Base-by-base conservation (phyloP, 2,888 invertebrate species). In the Drosophila maculinotata region DNA sequence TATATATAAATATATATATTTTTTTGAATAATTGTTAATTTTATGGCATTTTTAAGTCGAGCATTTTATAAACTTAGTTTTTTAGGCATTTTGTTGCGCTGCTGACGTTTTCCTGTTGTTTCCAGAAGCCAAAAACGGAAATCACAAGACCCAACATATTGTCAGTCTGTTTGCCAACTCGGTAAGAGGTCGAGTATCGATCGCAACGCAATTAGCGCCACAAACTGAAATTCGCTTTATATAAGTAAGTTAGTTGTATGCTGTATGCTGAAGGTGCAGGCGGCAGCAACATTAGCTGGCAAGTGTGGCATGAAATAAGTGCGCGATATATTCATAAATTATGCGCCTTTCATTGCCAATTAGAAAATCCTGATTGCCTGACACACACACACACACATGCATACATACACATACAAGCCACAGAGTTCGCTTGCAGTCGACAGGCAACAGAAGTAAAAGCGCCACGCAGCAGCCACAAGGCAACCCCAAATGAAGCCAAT, bases 401-500 rank as follows among this genome's bases (percentile, higher is more conserved):
- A 63, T 28, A 49, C 17, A 38, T 8, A 17, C 5, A 39, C 15
- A 30, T n/a, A 42, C 8, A 26, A 28, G 26, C 14, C 25, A n/a
- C 20, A 28, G 15, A 35, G 52, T 38, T 36, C 45, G 38, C 41
- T 31, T 72, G 70, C 70, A 75, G 67, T 59, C n/a, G n/a, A n/a
- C n/a, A n/a, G n/a, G n/a, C n/a, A n/a, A n/a, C n/a, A n/a, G n/a
- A n/a, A n/a, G n/a, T n/a, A n/a, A n/a, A n/a, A n/a, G n/a, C 15
- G 67, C 35, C 65, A 57, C 39, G 52, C 35, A 42, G 57, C 76
- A 59, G 68, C 77, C 84, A 74, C 81, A 83, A 66, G 81, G 84
- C 78, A 77, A 80, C 84, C 81, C 84, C 87, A 81, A 80, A 87
- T 87, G 81, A 81, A 81, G 87, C 81, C 81, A 81, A 81, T 81